These are phyloP conservation scores for Lamellibrachia columna DNA, from an alignment of 2,888 invertebrate genomes.

Conservation along the genomic window DNA sequence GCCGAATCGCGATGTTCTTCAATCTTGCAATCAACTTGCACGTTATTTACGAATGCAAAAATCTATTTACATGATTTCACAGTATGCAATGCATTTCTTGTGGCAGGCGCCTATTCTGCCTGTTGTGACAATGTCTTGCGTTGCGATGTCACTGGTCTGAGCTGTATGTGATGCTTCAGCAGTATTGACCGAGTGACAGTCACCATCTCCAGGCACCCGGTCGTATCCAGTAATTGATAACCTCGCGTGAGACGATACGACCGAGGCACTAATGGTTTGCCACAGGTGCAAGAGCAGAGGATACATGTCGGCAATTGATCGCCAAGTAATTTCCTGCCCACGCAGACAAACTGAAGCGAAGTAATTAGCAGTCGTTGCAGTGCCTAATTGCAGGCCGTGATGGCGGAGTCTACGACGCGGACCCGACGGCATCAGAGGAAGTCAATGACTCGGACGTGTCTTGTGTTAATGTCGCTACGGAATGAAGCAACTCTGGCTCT, in stretches of 20 bases:
- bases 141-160: background rate
- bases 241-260: background rate
- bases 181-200: background rate
- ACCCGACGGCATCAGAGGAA: background rate
- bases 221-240: background rate
- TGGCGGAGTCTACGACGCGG: background rate
- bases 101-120: background rate
- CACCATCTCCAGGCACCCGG: background rate
- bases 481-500: background rate
- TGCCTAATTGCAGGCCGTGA: background rate
- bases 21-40: background rate
- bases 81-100: background rate
- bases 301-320: constrained; percentile 1
- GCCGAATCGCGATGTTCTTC: background rate
- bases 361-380: background rate
- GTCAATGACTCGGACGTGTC: constrained; percentile 10
- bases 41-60: background rate
- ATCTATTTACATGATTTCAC: background rate
- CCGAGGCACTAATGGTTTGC: background rate
- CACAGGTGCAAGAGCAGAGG: background rate
- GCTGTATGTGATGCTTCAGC: background rate
- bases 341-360: background rate
- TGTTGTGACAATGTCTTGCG: background rate
- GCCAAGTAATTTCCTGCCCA: background rate
- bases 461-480: background rate